Base-by-base conservation (phyloP, 2,113 vertebrate species). In the Sphaerodactylus townsendi region DNA sequence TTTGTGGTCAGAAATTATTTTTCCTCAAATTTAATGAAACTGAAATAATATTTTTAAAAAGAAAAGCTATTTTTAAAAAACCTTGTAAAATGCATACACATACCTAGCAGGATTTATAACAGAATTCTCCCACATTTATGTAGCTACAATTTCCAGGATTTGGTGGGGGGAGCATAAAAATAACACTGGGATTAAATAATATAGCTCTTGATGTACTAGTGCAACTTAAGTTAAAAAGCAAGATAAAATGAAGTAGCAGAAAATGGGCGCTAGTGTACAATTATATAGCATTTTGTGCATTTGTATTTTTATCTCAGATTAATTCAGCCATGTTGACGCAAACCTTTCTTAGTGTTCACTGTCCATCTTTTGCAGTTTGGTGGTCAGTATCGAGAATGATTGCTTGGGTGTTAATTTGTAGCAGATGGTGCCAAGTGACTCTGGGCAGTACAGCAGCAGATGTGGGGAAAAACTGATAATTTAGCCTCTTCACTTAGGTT, bases 271-370 rank as follows among this genome's bases (percentile, higher is more conserved):
- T 19, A 25, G 62, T n/a, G 48, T 59, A 23, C 33, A 72, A 73
- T 44, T 44, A 11, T 0, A 1, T 44, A 10, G 35, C 17, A 81
- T 23, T 19, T 88, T 71, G 35, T 4, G 33, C 25, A 71, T 53
- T 23, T 70, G 28, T 21, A 39, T 79, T 83, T 83, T 83, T 81
- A 83, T 76, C 44, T 73, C 28, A 25, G 17, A 25, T 4, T 83
- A 70, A 81, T 3, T 81, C 53, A 14, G 30, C 83, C 59, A 35
- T 68, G 87, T 44, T 78, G 50, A 79, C 56, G 15, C 39, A 15
- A 39, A 10, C n/a, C 23, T 17, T 46, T 39, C 46, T 74, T 73
- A 46, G 76, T 86, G 79, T 50, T 88, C 62, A 71, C 3, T 69
- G 44, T 56, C 21, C 39, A 28, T 19, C 65, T 79, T 69, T 74